Evolutionary conservation across 2,113 vertebrate genomes (phyloP).

Genomic region (Sturnus vulgaris): DNA sequence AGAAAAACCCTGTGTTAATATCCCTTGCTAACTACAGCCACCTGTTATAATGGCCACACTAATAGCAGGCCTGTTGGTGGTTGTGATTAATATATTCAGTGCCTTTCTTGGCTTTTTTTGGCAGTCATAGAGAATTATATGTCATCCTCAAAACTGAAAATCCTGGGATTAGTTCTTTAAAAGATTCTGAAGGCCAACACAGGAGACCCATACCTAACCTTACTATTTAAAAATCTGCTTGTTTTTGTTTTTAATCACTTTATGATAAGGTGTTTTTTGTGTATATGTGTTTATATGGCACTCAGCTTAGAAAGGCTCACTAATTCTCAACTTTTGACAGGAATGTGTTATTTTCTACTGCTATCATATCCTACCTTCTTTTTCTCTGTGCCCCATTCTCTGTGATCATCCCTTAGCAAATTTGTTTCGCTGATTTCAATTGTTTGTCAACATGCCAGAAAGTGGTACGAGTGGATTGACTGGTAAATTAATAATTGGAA

Average conservation of each 20-base stretch:
- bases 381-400: not conserved
- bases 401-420: not conserved
- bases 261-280: not conserved
- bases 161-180: not conserved
- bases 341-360: not conserved
- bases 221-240: not conserved
- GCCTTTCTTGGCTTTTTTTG: not conserved
- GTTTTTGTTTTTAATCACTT: not conserved
- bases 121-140: not conserved
- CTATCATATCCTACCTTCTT: not conserved
- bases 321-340: not conserved
- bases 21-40: conserved; percentile 24
- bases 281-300: not conserved
- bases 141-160: not conserved
- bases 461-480: not conserved
- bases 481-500: not conserved
- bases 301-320: not conserved
- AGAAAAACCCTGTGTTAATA: not conserved
- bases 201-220: not conserved
- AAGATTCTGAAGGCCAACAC: not conserved
- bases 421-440: not conserved
- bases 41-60: conserved; percentile 5
- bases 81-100: not conserved
- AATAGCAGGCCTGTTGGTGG: not conserved
- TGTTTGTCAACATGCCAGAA: not conserved